Conservation (phyloP, 2,113 vertebrate species). For the Recurvirostra avosetta region DNA sequence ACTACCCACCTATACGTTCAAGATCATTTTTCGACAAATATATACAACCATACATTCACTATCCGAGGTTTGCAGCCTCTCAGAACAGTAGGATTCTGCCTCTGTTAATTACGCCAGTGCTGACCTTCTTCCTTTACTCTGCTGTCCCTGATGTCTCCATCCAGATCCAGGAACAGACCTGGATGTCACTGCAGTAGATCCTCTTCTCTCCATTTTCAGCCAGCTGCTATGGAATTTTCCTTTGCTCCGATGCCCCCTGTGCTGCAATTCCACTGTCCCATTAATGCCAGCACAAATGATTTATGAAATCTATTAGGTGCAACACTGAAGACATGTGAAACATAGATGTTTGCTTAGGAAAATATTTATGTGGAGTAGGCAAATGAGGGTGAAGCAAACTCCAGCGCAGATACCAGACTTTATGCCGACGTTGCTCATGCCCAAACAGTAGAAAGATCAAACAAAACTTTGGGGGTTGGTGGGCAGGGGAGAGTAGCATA, state of each 20-base stretch:
- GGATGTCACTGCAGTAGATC: background rate
- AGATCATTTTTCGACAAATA: background rate
- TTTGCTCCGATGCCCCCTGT: background rate
- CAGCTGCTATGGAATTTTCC: background rate
- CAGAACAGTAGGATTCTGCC: background rate
- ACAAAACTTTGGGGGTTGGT: background rate
- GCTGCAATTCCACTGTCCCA: background rate
- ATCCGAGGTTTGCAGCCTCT: background rate
- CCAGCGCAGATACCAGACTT: background rate
- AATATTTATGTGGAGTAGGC: background rate
- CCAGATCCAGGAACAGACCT: background rate
- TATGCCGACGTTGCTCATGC: background rate
- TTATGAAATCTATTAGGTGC: conserved; percentile 30
- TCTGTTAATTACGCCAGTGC: background rate
- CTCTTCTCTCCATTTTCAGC: background rate
- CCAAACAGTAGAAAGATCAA: background rate
- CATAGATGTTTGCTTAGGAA: conserved; percentile 12
- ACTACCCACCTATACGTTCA: accelerated
- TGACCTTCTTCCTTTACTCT: background rate
- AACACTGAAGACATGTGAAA: conserved; percentile 23
- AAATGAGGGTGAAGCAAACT: background rate
- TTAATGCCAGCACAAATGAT: conserved; percentile 19
- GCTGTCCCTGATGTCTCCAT: too few species aligned
- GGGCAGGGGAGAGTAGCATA: background rate
- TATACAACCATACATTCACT: background rate